These are phyloP conservation scores for Helicoverpa assulta DNA, from an alignment of 2,888 invertebrate species.

Conservation along the genomic window DNA sequence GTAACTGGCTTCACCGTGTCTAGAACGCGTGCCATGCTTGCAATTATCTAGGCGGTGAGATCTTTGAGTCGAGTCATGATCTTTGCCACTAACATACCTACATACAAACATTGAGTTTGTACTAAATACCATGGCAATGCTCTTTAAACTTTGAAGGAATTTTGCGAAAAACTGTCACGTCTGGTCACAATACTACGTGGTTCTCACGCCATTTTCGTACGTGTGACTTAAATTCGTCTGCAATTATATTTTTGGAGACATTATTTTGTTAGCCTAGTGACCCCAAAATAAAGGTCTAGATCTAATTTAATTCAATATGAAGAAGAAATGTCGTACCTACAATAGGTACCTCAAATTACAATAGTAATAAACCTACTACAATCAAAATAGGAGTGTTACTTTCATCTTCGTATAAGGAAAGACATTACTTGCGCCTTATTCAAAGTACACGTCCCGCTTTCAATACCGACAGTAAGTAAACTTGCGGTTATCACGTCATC, in stretches of 20 bases:
- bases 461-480: constrained; percentile 40
- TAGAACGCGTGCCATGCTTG: constrained; percentile 53
- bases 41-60: constrained; percentile 55
- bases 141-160: not conserved
- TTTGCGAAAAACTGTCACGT: not conserved
- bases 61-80: constrained; percentile 60
- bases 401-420: constrained; percentile 41
- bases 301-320: not conserved
- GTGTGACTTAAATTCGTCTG: not conserved
- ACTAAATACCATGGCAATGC: not conserved
- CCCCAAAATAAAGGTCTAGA: no score
- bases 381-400: constrained; percentile 45
- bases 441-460: constrained; percentile 49
- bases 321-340: constrained; percentile 16
- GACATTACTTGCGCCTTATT: constrained; percentile 37
- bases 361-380: constrained; percentile 31
- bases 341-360: constrained; percentile 17
- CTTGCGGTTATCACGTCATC: constrained; percentile 47
- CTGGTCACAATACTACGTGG: not conserved
- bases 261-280: no score
- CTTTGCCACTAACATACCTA: constrained; percentile 58
- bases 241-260: no score
- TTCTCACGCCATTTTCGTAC: not conserved
- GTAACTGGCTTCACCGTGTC: constrained; percentile 14
- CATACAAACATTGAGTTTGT: constrained; percentile 25